Percentiles rank a stretch among this genome's conserved stretches.
These are phyloP conservation scores for Isoperla grammatica DNA, from an alignment of 2,888 invertebrate genomes.

Conservation along the genomic window DNA sequence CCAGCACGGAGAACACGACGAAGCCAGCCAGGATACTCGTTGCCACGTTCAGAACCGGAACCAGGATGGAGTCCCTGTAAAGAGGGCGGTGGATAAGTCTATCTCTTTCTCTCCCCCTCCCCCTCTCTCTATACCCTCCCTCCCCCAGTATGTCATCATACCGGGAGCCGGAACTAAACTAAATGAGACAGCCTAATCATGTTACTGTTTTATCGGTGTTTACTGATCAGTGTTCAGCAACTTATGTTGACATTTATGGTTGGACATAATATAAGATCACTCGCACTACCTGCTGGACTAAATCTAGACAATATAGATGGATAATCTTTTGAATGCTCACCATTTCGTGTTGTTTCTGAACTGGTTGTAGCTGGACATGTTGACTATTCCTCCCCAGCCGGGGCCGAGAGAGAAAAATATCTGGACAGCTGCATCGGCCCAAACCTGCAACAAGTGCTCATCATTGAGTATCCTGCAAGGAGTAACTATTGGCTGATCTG, in stretches of 20 bases:
- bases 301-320: too few relatives aligned
- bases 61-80: conserved; percentile 61
- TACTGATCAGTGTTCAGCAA: too few relatives aligned
- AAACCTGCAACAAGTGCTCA: conserved; percentile 54
- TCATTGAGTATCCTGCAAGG: background rate
- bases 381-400: conserved; percentile 78
- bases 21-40: conserved; percentile 76
- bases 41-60: conserved; percentile 65
- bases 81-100: conserved; percentile 3
- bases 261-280: too few relatives aligned
- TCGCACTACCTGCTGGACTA: too few relatives aligned
- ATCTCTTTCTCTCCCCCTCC: too few relatives aligned
- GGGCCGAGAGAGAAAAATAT: conserved; percentile 88
- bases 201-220: too few relatives aligned
- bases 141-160: background rate
- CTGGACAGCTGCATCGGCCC: conserved; percentile 91
- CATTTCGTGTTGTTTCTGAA: conserved; percentile 66
- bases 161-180: too few relatives aligned
- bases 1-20: conserved; percentile 73
- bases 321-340: conserved; percentile 46
- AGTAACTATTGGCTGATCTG: background rate
- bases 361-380: conserved; percentile 78
- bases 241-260: too few relatives aligned
- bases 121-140: too few relatives aligned
- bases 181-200: too few relatives aligned